Evolutionary conservation across 2,113 vertebrate genomes (phyloP).

Genomic region (Labrus mixtus): DNA sequence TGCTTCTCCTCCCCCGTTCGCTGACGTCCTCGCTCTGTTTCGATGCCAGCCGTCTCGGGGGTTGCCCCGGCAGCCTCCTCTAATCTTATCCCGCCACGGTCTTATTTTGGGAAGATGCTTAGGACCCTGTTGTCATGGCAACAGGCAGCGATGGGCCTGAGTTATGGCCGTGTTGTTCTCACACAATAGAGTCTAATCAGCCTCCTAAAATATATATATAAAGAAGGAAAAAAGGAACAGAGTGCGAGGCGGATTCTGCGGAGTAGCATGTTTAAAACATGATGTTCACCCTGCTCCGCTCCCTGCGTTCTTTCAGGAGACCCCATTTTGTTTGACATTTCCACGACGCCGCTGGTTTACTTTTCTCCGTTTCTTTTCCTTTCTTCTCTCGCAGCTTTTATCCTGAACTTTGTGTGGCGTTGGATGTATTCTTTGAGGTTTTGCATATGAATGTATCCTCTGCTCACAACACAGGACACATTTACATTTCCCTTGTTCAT

Average conservation of each 20-base stretch:
- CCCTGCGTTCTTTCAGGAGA: slow-evolving; percentile 22
- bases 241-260: background rate
- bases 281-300: background rate
- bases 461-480: slow-evolving; percentile 38
- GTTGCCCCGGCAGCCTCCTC: slow-evolving; percentile 46
- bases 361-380: background rate
- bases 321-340: slow-evolving; percentile 53
- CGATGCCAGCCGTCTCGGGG: slow-evolving; percentile 16
- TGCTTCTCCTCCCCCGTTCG: background rate
- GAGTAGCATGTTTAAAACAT: slow-evolving; percentile 31
- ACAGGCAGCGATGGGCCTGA: slow-evolving; percentile 48
- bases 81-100: slow-evolving; percentile 49
- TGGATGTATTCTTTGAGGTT: slow-evolving; percentile 38
- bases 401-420: slow-evolving; percentile 27
- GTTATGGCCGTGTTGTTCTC: slow-evolving; percentile 13
- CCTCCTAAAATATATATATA: background rate
- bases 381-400: background rate
- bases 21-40: background rate
- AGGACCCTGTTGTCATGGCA: slow-evolving; percentile 62
- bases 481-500: slow-evolving; percentile 53
- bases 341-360: slow-evolving; percentile 22
- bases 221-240: background rate
- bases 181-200: slow-evolving; percentile 17
- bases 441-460: slow-evolving; percentile 57
- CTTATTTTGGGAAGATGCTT: slow-evolving; percentile 54